Base-by-base conservation (phyloP, 2,888 invertebrate genomes). In the Leptopilina drosophilae region DNA sequence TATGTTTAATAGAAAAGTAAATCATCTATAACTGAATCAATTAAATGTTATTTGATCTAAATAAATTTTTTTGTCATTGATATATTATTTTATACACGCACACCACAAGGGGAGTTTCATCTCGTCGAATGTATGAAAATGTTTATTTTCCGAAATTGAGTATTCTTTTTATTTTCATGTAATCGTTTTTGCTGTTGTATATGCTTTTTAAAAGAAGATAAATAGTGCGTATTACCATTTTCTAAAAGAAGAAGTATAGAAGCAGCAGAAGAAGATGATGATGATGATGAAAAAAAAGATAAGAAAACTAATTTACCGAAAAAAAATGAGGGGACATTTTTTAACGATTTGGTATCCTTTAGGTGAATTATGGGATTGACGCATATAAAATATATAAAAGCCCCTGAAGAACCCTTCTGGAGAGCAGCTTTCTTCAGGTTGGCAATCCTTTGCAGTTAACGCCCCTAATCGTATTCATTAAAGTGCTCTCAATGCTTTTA, bases 401-500 rank as follows among this genome's bases (percentile, higher is more conserved):
- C 73, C 73, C 11, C 33, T 59, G 15, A 42, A 73, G 73, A 73
- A 73, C 73, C 73, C 73, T 73, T 73, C 56, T 73, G 14, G 56
- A 73, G 33, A 56, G 62, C 62, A 64, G 73, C 85, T 89, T 89
- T 87, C 89, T 88, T 87, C 85, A 85, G 87, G 85, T 86, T 86
- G 87, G 87, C 87, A 89, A 88, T 90, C 87, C 87, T 88, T 88
- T 87, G 88, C 89, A 89, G 90, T 90, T 90, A 90, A 90, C 87
- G 89, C 87, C 87, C 87, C 88, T 90, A 90, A 90, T 90, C 89
- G 90, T 90, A 90, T 90, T 90, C 90, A 90, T 90, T 90, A 90
- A 90, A 90, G 90, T 89, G 89, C 89, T 90, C 89, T 88, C 89
- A 88, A 90, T 90, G 90, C 90, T 90, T 90, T 89, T 89, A 90